These are phyloP conservation scores for Sinonovacula constricta DNA, from an alignment of 1,140 invertebrate genomes.

Conservation along the genomic window DNA sequence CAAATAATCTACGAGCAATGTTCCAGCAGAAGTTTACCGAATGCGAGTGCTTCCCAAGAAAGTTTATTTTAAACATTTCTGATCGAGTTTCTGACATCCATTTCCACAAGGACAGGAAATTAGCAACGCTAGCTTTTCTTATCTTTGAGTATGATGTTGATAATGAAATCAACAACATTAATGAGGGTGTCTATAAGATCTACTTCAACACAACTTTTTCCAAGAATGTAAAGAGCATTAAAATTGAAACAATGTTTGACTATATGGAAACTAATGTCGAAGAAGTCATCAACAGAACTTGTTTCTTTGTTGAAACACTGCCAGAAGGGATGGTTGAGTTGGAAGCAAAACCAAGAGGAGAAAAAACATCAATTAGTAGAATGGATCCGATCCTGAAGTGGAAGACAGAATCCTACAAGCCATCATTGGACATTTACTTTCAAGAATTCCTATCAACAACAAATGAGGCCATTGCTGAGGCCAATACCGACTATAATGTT, in stretches of 20 bases:
- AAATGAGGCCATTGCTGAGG: background rate
- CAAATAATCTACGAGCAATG: background rate
- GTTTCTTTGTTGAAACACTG: conserved; percentile 48
- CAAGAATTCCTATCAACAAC: background rate
- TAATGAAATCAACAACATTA: conserved; percentile 39
- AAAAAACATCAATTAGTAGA: background rate
- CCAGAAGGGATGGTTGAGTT: conserved; percentile 10
- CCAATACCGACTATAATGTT: conserved; percentile 8
- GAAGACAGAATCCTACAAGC: conserved; percentile 4
- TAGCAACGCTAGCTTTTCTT: background rate
- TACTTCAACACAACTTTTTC: conserved; percentile 22
- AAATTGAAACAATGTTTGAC: conserved; percentile 50
- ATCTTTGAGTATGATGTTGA: conserved; percentile 41
- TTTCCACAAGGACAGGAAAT: background rate
- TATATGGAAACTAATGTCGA: conserved; percentile 46
- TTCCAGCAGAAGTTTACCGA: conserved; percentile 24
- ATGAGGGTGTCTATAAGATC: conserved; percentile 41
- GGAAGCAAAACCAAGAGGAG: background rate
- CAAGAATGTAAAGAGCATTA: background rate
- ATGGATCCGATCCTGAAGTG: conserved; percentile 11
- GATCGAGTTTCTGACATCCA: background rate
- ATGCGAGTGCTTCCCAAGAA: conserved; percentile 44
- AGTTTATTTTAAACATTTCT: conserved; percentile 42
- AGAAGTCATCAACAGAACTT: conserved; percentile 36
- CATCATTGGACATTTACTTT: conserved; percentile 4